Base-by-base conservation (phyloP, 2,113 vertebrate species). In the Poecile atricapillus region DNA sequence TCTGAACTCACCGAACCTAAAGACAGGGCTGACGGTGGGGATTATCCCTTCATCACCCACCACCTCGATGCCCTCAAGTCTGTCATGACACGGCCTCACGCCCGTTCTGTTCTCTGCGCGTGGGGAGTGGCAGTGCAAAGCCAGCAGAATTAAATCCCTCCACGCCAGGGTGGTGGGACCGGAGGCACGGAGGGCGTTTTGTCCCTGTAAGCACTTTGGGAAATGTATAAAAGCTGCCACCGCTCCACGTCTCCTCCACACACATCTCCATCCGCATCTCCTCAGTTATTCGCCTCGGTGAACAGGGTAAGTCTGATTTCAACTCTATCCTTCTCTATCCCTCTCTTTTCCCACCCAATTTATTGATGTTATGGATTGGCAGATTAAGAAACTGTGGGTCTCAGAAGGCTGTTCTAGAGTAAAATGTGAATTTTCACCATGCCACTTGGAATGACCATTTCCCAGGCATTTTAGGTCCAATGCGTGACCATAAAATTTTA, bases 71-170 rank as follows among this genome's bases (percentile, higher is more conserved):
- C 30, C 69, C 69, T 64, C 59, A 19, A 65, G 15, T 46, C 41
- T 39, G 49, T 81, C 69, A 15, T 22, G 47, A 59, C 58, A 15
- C 15, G 18, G 39, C 20, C 46, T 76, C 63, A 59, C 35, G 10
- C 81, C 41, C 31, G 25, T 9, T 79, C 39, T 59, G 25, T 9
- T 79, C 39, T 59, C 39, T 17, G 52, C 4, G 41, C 16, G 23
- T 76, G 88, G 81, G 93, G 95, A 95, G 84, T 76, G 88, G 91
- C 81, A 67, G 31, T 73, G 91, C 84, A 76, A 59, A 76, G 68
- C 56, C 46, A 87, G 53, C 81, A 86, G 65, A 89, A 95, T 81
- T 80, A 80, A 91, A 91, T 83, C 85, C 68, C 30, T 89, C 77
- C 19, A 3, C 7, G 13, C 16, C 13, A 28, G 37, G 63, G 35